A percentile compares a stretch with the other conserved stretches of the same genome.
phyloP scores from a whole-genome alignment of 1,140 invertebrate genomes.

The Archivesica marissinica region DNA sequence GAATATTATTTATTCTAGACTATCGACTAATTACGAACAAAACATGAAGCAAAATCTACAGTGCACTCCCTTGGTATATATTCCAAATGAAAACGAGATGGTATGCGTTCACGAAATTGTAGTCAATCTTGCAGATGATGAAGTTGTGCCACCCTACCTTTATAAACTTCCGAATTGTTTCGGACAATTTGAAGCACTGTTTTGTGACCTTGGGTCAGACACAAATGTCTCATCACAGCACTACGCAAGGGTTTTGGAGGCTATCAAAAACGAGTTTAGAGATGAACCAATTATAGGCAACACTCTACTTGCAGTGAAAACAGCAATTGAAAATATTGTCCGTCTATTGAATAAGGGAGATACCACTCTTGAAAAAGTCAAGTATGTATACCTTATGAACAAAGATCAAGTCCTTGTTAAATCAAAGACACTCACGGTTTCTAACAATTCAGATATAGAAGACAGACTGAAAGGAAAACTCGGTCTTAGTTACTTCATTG shows the following conservation, averaged over 20 bases:
- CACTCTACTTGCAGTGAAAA: background rate
- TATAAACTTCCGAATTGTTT: slow-evolving; percentile 16
- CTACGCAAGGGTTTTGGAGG: slow-evolving; percentile 19
- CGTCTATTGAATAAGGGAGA: background rate
- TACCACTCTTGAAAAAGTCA: background rate
- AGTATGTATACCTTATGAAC: slow-evolving; percentile 5
- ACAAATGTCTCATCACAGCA: background rate
- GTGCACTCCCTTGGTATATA: slow-evolving; percentile 2
- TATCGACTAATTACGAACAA: background rate
- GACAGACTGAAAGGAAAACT: background rate
- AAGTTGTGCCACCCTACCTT: slow-evolving; percentile 21
- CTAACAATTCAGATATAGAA: slow-evolving; percentile 31
- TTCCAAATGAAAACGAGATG: slow-evolving; percentile 2
- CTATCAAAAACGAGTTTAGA: slow-evolving; percentile 12
- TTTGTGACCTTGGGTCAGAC: slow-evolving; percentile 21
- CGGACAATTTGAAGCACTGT: slow-evolving; percentile 14
- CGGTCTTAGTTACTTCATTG: slow-evolving; percentile 26
- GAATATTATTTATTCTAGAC: background rate
- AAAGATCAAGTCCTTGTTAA: background rate
- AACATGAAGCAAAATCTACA: background rate
- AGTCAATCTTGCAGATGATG: background rate
- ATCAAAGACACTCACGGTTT: slow-evolving; percentile 10
- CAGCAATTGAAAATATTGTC: slow-evolving; percentile 15
- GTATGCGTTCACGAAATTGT: background rate
- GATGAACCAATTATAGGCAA: background rate